A percentile compares a stretch with the other conserved stretches of the same genome.
Evolutionary conservation across 2,113 vertebrate species (phyloP).

Genomic region (Proteles cristata): DNA sequence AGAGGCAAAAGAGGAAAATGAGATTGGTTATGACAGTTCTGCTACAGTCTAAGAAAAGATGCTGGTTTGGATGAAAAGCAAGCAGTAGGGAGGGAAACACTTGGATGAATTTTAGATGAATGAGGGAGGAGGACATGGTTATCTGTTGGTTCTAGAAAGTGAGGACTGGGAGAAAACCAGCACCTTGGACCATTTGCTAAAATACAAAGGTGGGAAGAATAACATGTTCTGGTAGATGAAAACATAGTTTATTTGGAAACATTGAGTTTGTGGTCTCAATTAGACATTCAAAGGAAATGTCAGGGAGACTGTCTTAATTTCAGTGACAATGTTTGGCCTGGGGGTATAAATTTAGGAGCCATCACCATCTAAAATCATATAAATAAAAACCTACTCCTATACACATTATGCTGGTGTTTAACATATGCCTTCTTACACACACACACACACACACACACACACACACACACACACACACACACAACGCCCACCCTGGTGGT

Average conservation of each 20-base stretch:
- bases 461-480: no score
- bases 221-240: not conserved
- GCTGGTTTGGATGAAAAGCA: not conserved
- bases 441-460: no score
- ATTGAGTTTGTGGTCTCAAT: not conserved
- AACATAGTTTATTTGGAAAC: constrained; percentile 21
- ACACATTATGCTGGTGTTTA: not conserved
- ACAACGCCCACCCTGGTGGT: no score
- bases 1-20: not conserved
- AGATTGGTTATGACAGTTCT: not conserved
- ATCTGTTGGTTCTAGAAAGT: not conserved
- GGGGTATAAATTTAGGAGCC: not conserved
- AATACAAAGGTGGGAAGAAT: not conserved
- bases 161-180: not conserved
- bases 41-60: not conserved
- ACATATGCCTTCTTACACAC: not conserved
- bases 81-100: not conserved
- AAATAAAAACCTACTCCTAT: not conserved
- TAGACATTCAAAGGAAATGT: not conserved
- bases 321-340: not conserved
- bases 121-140: not conserved
- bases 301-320: not conserved
- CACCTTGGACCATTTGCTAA: not conserved
- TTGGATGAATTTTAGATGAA: not conserved
- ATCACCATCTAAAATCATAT: not conserved